Evolutionary conservation across 2,888 invertebrate species (phyloP).

Genomic region (Papilio protenor): DNA sequence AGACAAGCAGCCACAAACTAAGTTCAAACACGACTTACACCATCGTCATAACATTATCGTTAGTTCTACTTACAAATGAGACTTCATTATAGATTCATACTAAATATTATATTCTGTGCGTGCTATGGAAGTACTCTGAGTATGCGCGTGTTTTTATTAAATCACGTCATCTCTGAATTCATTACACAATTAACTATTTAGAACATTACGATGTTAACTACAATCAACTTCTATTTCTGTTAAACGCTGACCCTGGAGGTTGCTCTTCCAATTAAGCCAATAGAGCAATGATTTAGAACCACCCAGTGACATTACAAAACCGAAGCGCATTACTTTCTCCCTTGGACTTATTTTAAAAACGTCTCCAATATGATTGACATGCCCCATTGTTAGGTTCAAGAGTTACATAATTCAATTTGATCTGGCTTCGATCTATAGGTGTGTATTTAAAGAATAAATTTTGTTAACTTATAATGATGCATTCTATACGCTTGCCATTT

Average conservation of each 20-base stretch:
- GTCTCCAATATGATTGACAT: slow-evolving; percentile 81
- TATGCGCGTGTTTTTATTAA: neutral
- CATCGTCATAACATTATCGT: neutral
- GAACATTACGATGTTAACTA: neutral
- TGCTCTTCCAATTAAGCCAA: slow-evolving; percentile 66
- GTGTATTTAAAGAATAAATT: slow-evolving; percentile 73
- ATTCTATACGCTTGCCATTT: slow-evolving; percentile 79
- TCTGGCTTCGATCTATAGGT: slow-evolving; percentile 75
- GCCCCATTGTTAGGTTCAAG: slow-evolving; percentile 71
- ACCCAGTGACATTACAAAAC: slow-evolving; percentile 58
- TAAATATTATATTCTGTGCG: neutral
- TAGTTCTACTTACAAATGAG: neutral
- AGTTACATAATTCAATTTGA: slow-evolving; percentile 75
- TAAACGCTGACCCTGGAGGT: slow-evolving; percentile 58
- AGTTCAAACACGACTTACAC: neutral
- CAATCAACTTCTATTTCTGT: slow-evolving; percentile 13
- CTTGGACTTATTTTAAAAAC: slow-evolving; percentile 79
- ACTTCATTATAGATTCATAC: neutral
- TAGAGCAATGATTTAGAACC: slow-evolving; percentile 52
- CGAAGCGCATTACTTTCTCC: slow-evolving; percentile 75
- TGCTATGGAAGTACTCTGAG: neutral
- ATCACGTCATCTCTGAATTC: neutral
- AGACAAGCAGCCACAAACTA: too few relatives aligned
- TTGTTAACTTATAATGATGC: slow-evolving; percentile 80
- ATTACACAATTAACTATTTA: neutral